phyloP scores from a whole-genome alignment of 2,113 vertebrate genomes.

The Pseudorhombus dupliciocellatus region DNA sequence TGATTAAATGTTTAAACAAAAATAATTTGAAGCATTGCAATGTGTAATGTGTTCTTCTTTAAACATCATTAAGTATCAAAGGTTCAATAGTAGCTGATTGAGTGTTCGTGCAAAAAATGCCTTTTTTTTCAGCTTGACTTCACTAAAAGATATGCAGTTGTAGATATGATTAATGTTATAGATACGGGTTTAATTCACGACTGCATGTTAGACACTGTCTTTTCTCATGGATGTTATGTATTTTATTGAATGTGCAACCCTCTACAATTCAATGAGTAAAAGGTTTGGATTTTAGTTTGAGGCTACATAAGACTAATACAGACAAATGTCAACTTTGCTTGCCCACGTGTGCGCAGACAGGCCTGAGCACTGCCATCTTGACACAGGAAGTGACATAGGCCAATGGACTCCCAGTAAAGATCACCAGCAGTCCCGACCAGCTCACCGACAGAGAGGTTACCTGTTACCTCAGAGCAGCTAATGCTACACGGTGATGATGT shows the following conservation, averaged over 20 bases:
- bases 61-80: too few relatives aligned
- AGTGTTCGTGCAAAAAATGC: neutral
- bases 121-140: neutral
- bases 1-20: too few relatives aligned
- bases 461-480: slow-evolving; percentile 13
- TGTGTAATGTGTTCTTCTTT: too few relatives aligned
- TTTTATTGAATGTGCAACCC: too few relatives aligned
- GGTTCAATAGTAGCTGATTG: neutral
- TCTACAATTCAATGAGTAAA: too few relatives aligned
- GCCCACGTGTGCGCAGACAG: neutral
- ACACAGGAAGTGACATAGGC: neutral
- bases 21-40: too few relatives aligned
- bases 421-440: neutral
- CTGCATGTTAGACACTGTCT: too few relatives aligned
- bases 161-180: too few relatives aligned
- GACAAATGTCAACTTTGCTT: neutral
- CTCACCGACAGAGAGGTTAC: too few relatives aligned
- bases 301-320: neutral
- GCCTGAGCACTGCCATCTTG: neutral
- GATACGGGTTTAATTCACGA: neutral
- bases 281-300: too few relatives aligned
- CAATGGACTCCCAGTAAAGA: neutral
- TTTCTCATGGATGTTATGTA: too few relatives aligned
- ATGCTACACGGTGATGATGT: slow-evolving; percentile 60
- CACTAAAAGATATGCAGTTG: too few relatives aligned